phyloP scores from a whole-genome alignment of 2,113 vertebrate genomes.

The Cebus imitator region DNA sequence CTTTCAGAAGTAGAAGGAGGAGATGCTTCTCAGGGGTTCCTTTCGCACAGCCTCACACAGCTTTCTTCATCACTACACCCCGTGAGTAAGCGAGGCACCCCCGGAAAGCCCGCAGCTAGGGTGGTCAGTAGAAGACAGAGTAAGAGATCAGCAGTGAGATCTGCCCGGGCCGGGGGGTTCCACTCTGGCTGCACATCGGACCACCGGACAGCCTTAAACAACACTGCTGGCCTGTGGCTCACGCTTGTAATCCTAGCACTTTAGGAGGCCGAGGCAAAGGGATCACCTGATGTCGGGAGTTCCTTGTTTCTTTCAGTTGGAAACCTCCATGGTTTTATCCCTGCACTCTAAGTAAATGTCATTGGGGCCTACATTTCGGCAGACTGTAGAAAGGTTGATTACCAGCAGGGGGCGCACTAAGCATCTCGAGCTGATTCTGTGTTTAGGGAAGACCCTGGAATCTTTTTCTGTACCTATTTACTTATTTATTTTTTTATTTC shows the following conservation, averaged over 20 bases:
- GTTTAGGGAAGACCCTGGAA: background rate
- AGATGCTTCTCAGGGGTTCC: background rate
- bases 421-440: accelerated
- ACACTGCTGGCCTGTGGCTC: background rate
- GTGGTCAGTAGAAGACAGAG: too few relatives aligned
- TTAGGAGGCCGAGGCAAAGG: too few relatives aligned
- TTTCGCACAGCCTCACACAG: background rate
- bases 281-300: too few relatives aligned
- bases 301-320: background rate
- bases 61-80: background rate
- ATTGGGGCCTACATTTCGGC: background rate
- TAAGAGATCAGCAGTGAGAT: background rate
- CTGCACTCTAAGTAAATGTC: too few relatives aligned
- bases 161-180: background rate
- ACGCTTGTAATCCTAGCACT: too few relatives aligned
- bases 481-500: too few relatives aligned
- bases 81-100: background rate
- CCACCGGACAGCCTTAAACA: too few relatives aligned
- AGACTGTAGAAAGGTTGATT: background rate
- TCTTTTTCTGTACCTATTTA: too few relatives aligned
- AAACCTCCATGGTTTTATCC: background rate
- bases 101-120: too few relatives aligned
- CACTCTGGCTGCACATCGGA: background rate
- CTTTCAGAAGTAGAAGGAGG: background rate
- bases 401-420: background rate